Evolutionary conservation across 1,140 invertebrate genomes (phyloP), one percentile per base, ranked within the genome.

Genomic region (Teleopsis dalmanni): DNA sequence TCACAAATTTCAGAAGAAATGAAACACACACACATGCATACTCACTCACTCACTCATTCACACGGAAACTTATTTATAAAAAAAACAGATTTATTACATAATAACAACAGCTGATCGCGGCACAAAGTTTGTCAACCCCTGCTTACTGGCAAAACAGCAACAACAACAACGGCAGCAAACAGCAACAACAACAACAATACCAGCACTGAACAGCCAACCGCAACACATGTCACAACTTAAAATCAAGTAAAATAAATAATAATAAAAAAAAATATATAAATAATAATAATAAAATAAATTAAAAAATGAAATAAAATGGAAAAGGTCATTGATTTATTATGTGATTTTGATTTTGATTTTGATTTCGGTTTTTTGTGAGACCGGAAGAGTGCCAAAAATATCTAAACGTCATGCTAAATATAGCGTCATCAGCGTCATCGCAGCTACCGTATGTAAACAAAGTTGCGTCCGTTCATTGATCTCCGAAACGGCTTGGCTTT

Each of bases 381-480:
- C 50, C 57, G 53, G 60, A 60, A 63, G 58, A 62, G 56, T 60
- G 58, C 57, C 60, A 57, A 63, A 63, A 63, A 63, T 63, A 31
- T 31, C 29, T 9, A n/a, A n/a, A n/a, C n/a, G n/a, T n/a, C n/a
- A n/a, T n/a, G n/a, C n/a, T n/a, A n/a, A n/a, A n/a, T n/a, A n/a
- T n/a, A n/a, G n/a, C n/a, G n/a, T n/a, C n/a, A n/a, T n/a, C n/a
- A n/a, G n/a, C n/a, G n/a, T n/a, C n/a, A n/a, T n/a, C n/a, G n/a
- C n/a, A n/a, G n/a, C n/a, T n/a, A n/a, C n/a, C n/a, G n/a, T n/a
- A n/a, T n/a, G n/a, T n/a, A n/a, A n/a, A n/a, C n/a, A n/a, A n/a
- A n/a, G n/a, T n/a, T n/a, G n/a, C n/a, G n/a, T n/a, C n/a, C n/a
- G n/a, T n/a, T n/a, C n/a, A n/a, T n/a, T n/a, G n/a, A n/a, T n/a